Percentiles rank a stretch among this genome's conserved stretches.
Conservation (phyloP, 1,140 invertebrate species). For the Hylaeus volcanicus region DNA sequence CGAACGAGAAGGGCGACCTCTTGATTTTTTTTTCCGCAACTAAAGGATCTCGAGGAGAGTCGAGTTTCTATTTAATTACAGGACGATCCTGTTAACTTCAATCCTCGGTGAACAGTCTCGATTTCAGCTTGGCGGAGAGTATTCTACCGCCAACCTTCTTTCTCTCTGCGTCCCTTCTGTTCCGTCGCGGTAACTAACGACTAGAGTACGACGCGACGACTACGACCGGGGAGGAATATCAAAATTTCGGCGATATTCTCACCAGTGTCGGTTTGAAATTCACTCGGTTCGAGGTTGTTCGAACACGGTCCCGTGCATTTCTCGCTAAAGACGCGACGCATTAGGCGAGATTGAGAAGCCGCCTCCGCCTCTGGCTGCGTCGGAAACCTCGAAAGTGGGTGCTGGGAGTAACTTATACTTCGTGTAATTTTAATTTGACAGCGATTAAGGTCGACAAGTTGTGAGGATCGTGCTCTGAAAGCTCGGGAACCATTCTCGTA, state of each 20-base stretch:
- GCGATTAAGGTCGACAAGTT: slow-evolving; percentile 11
- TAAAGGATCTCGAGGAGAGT: background rate
- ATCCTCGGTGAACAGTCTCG: slow-evolving; percentile 27
- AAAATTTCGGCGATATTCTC: too few relatives aligned
- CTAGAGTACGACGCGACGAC: too few relatives aligned
- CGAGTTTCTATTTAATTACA: slow-evolving; percentile 18
- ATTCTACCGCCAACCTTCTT: background rate
- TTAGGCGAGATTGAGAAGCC: slow-evolving; percentile 1
- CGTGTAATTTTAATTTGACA: slow-evolving; percentile 14
- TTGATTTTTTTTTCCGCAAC: background rate
- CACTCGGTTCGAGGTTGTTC: too few relatives aligned
- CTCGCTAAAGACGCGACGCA: too few relatives aligned
- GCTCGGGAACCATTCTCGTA: slow-evolving; percentile 7
- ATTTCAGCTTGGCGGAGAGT: background rate
- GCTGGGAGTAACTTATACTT: background rate
- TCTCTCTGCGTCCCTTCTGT: too few relatives aligned
- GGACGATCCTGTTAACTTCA: slow-evolving; percentile 27
- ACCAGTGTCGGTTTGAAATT: too few relatives aligned
- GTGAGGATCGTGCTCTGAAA: background rate
- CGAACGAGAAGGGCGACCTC: background rate
- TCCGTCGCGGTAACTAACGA: background rate
- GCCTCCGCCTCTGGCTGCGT: background rate
- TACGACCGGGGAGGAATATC: too few relatives aligned
- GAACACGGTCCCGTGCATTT: too few relatives aligned
- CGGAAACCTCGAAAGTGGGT: background rate